Percentiles rank a stretch among this genome's conserved stretches.
These are phyloP conservation scores for Rhodinocichla rosea DNA, from an alignment of 2,113 vertebrate genomes.

Conservation along the genomic window DNA sequence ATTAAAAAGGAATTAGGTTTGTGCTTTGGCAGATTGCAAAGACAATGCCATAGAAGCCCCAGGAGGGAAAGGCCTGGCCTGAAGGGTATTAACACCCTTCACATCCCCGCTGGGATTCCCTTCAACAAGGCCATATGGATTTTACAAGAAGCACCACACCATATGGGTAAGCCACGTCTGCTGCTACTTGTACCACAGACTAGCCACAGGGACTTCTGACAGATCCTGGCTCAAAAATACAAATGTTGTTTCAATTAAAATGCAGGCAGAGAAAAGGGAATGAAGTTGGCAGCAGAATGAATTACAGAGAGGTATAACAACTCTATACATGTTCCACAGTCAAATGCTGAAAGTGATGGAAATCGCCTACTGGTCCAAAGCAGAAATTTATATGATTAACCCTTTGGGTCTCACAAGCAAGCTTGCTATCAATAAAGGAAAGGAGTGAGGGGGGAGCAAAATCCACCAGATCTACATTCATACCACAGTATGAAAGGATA, in stretches of 20 bases:
- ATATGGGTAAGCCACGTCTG: conserved; percentile 94
- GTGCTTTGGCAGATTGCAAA: conserved; percentile 91
- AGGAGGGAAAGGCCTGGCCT: conserved; percentile 86
- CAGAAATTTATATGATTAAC: conserved; percentile 41
- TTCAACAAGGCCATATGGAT: conserved; percentile 96
- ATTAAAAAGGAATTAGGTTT: conserved; percentile 85
- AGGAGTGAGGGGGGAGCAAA: background rate
- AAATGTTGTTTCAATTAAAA: conserved; percentile 88
- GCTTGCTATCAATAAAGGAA: background rate
- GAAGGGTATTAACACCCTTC: conserved; percentile 93
- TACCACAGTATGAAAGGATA: background rate
- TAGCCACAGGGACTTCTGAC: conserved; percentile 84
- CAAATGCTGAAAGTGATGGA: conserved; percentile 48
- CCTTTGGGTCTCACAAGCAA: conserved; percentile 12
- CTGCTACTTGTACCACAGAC: conserved; percentile 83
- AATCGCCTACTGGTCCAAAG: conserved; percentile 33
- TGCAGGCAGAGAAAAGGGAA: conserved; percentile 79
- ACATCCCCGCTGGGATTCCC: conserved; percentile 87
- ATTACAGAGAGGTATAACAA: conserved; percentile 68
- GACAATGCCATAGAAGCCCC: conserved; percentile 90
- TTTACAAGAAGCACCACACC: conserved; percentile 89
- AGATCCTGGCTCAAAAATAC: conserved; percentile 82
- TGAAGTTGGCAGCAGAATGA: conserved; percentile 77
- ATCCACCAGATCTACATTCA: background rate
- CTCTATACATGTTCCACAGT: conserved; percentile 56